Evolutionary conservation across 1,140 invertebrate genomes (phyloP), one percentile per base, ranked within the genome.

Genomic region (Drosophila virilis): DNA sequence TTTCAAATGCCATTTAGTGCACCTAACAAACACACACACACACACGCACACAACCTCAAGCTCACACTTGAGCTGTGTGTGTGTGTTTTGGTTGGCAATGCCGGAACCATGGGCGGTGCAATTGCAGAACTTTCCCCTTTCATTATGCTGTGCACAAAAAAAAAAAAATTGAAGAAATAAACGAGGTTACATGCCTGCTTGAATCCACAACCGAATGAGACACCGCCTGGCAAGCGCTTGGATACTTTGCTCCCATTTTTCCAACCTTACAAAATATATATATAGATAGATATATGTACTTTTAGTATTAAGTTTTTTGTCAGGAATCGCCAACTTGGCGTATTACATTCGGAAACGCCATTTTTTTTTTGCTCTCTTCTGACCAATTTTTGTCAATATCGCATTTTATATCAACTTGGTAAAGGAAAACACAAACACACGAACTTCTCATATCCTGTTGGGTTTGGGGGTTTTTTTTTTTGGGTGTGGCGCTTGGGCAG

Each of bases 131-230:
- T 77, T 77, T 77, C 69, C 69, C 69, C 74, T 77, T 77, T 77
- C 74, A 77, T 77, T 77, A 77, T 77, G 66, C 58, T 70, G 17
- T n/a, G 48, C 51, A 68, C 17, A 68, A 28, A 28, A 28, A 28
- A 28, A 28, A 28, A 28, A n/a, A n/a, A n/a, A n/a, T n/a, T n/a
- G 22, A 28, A 28, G 22, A 60, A 38, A 60, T 77, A 77, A 77
- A 77, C 69, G 74, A 77, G 74, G 74, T 73, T 77, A 77, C 74
- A 77, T 73, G 74, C 61, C 74, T 77, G 69, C 74, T 77, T 77
- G 74, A 77, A 54, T 77, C 69, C 69, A 73, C 69, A 73, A 73
- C 61, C 55, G 62, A 67, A 77, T 73, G 74, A 77, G 74, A 77
- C 74, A 73, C 42, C 60, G 50, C 52, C 15, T 62, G 60, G 35